These are phyloP conservation scores for Heliconius congener DNA, from an alignment of 1,140 invertebrate species.

Conservation along the genomic window DNA sequence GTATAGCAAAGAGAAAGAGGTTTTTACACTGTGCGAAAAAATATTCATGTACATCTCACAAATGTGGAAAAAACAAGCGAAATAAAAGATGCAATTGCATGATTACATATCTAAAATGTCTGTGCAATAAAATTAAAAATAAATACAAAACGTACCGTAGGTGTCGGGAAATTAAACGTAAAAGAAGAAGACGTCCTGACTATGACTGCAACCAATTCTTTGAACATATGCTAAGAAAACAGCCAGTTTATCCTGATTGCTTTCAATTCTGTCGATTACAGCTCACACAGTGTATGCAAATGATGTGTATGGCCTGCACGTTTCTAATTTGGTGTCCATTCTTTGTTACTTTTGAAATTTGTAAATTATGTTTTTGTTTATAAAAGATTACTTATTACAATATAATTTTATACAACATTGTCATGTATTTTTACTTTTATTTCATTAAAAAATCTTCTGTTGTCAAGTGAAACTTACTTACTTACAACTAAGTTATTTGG, in stretches of 20 bases:
- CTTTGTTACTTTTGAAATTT: slow-evolving; percentile 22
- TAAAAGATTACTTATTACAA: slow-evolving; percentile 22
- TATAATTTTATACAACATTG: neutral
- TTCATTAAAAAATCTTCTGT: too few relatives aligned
- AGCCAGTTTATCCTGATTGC: neutral
- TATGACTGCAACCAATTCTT: slow-evolving; percentile 15
- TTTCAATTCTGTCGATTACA: neutral
- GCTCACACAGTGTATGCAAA: slow-evolving; percentile 3
- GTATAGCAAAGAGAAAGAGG: neutral
- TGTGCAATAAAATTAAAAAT: neutral
- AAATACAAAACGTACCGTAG: neutral
- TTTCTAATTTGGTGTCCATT: slow-evolving; percentile 31
- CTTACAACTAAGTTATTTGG: too few relatives aligned
- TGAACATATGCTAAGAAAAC: neutral
- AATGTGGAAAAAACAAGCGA: slow-evolving; percentile 1
- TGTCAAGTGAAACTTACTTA: too few relatives aligned
- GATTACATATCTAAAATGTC: neutral
- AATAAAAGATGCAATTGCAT: slow-evolving; percentile 7
- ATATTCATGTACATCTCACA: neutral
- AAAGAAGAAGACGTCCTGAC: neutral
- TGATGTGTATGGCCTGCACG: slow-evolving; percentile 21
- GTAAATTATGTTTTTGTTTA: slow-evolving; percentile 27
- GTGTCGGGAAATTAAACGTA: neutral
- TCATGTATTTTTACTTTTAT: neutral
- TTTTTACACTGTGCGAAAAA: neutral